Evolutionary conservation across 1,140 invertebrate species (phyloP), one percentile per base, ranked within the genome.

Genomic region (Zaprionus lachaisei): DNA sequence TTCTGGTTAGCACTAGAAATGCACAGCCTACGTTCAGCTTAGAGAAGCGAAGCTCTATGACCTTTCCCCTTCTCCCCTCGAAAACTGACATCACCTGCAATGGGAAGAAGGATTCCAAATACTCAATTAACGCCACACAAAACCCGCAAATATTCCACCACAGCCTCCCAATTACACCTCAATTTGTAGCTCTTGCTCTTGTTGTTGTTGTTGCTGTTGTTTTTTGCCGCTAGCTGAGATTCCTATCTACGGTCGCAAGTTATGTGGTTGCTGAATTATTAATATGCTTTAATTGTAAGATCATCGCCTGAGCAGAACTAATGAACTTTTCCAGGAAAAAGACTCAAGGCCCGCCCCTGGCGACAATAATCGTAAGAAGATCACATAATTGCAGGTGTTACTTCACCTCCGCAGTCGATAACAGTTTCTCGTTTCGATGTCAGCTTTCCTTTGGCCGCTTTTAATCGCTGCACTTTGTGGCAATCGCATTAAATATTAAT

Each of bases 121-220:
- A 41, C 15, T n/a, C 38, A 86, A 86, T 82, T 77, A 75, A 70
- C 66, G 63, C 37, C 68, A 57, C 65, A 51, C 64, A 44, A 12
- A 67, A 69, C 31, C 68, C 60, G 15, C 64, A 56, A 72, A 66
- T 38, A 41, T 38, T 38, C 56, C 56, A 61, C 73, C 73, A 38
- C 68, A 76, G 61, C 34, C 44, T 61, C 78, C 67, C 73, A 70
- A 84, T 84, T 83, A 78, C 73, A 62, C 34, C 51, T 47, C 49
- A 83, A 54, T 77, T 72, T 69, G 62, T 9, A 37, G 22, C 20
- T 31, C 37, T 4, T 38, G 11, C 24, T 31, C 37, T 5, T 38
- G 31, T 11, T 34, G 9, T 26, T 55, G 28, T 28, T 31, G 28
- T 31, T 34, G 28, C 7, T 63, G 20, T 26, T 55, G 24, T 5